Evolutionary conservation across 2,113 vertebrate genomes (phyloP), one percentile per base, ranked within the genome.

Genomic region (Casuarius casuarius): DNA sequence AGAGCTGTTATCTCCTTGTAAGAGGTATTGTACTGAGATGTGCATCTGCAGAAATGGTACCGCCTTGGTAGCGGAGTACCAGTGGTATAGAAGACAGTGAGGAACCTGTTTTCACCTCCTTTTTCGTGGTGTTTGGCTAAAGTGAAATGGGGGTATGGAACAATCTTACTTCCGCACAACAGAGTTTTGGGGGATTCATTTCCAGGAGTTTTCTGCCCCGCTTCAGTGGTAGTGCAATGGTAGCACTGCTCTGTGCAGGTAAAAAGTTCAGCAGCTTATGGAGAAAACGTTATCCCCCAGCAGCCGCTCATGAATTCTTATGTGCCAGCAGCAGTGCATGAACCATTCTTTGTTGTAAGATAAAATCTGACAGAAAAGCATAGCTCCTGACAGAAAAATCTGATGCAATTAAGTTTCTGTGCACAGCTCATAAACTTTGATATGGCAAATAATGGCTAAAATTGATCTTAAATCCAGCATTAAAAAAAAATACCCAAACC

Each of bases 351-450:
- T 95, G 95, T 96, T 90, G 85, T 59, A 46, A 94, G 97, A 96
- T 97, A 96, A 95, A 95, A 95, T 96, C 94, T 88, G 89, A 96
- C 95, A 97, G 92, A 89, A 96, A 94, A 96, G 94, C 95, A 94
- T 18, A 92, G 93, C 93, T 96, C 76, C 92, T 93, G 92, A 96
- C 96, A 95, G 89, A 87, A 94, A 97, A 95, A 95, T 92, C 96
- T 96, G 96, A 95, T 94, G 95, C 92, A 95, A 97, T 95, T 94
- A 97, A 95, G 91, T 96, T 97, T 89, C 78, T 95, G 94, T 91
- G 89, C 92, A 94, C 87, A 96, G 87, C 89, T 96, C 91, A 92
- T 97, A 95, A 95, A 96, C 96, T 96, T 95, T 96, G 95, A 96
- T 95, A 95, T 51, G 84, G 89, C 84, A 89, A 97, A 97, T 89